Conservation (phyloP, 1,140 invertebrate genomes). For the Stegodyphus dumicola region DNA sequence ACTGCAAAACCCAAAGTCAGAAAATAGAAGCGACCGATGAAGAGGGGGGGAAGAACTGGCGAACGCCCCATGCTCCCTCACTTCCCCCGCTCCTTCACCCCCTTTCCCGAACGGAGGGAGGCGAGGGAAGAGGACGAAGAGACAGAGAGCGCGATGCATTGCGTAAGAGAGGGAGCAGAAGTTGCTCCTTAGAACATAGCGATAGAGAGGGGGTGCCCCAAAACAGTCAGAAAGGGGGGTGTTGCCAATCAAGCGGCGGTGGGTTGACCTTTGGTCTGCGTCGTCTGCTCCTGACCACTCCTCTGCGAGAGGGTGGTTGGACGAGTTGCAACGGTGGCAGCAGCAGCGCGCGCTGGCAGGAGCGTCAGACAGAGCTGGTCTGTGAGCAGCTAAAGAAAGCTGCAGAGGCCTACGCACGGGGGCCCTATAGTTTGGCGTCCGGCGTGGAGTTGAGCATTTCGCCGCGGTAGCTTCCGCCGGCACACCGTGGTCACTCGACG, state of each 20-base stretch:
- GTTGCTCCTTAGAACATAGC: constrained; percentile 7
- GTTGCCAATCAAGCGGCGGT: constrained; percentile 59
- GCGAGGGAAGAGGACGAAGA: neutral
- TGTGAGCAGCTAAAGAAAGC: neutral
- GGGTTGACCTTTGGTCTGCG: constrained; percentile 61
- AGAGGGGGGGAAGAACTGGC: neutral
- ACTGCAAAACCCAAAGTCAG: constrained; percentile 27
- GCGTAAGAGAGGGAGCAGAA: constrained; percentile 34
- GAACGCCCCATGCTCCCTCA: neutral
- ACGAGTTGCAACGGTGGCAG: neutral
- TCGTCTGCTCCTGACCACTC: constrained; percentile 59
- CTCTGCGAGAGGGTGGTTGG: constrained; percentile 31
- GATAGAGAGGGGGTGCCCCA: constrained; percentile 2
- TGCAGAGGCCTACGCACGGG: constrained; percentile 13
- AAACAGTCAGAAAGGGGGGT: constrained; percentile 14
- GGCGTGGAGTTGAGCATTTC: constrained; percentile 11
- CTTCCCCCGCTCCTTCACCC: neutral
- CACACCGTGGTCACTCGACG: neutral
- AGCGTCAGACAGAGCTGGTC: constrained; percentile 4
- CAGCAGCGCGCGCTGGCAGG: neutral
- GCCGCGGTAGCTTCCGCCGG: neutral
- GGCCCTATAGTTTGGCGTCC: neutral
- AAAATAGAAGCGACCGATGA: constrained; percentile 38
- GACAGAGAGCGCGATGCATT: constrained; percentile 11
- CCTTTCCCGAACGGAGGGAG: neutral